Percentiles rank a stretch among this genome's conserved stretches.
phyloP scores from a whole-genome alignment of 2,113 vertebrate species.

The Phalacrocorax aristotelis region DNA sequence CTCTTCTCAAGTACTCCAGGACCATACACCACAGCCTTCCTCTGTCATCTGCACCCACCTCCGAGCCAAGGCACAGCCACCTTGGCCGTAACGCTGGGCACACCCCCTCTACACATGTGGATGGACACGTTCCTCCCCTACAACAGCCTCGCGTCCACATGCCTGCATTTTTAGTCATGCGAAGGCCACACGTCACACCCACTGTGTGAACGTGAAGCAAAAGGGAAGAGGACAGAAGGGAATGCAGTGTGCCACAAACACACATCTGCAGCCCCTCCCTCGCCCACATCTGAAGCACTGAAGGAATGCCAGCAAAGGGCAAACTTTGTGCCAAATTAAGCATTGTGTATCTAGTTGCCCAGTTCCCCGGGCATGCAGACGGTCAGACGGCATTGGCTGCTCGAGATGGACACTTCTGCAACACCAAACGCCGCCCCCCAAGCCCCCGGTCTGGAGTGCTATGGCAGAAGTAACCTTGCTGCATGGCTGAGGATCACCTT shows the following conservation, averaged over 20 bases:
- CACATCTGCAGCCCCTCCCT: background rate
- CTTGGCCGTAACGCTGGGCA: background rate
- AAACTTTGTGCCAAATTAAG: background rate
- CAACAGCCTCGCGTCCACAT: background rate
- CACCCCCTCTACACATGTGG: background rate
- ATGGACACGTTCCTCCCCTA: background rate
- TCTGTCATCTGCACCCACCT: background rate
- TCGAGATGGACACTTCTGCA: background rate
- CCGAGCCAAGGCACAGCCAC: background rate
- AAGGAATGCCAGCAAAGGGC: background rate
- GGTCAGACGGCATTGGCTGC: background rate
- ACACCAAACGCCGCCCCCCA: background rate
- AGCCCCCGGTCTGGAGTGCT: rapidly evolving
- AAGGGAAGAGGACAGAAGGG: background rate
- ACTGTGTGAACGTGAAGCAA: rapidly evolving
- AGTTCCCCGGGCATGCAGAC: rapidly evolving
- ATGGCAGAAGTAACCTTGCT: background rate
- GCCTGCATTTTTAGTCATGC: background rate
- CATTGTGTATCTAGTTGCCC: background rate
- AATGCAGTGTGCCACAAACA: background rate
- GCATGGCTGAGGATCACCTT: background rate
- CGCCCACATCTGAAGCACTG: background rate
- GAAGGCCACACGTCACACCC: background rate
- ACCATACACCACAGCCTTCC: background rate
- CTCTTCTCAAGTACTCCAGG: rapidly evolving